phyloP scores from a whole-genome alignment of 1,140 invertebrate genomes.

The Samia ricini region DNA sequence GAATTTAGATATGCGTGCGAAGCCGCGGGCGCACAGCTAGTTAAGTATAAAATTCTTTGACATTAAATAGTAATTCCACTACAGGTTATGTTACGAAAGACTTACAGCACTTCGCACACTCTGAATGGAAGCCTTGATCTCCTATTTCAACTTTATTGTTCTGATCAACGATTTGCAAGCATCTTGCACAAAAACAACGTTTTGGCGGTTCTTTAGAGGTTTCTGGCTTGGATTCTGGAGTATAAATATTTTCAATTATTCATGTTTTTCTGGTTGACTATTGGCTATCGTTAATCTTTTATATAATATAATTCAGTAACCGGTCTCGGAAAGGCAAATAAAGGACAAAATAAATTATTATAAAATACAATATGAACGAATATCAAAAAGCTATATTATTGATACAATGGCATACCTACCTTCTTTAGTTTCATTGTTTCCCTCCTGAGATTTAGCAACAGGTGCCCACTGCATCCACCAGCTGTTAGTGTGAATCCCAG shows the following conservation, averaged over 20 bases:
- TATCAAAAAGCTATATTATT: too few relatives aligned
- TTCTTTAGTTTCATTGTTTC: constrained; percentile 3
- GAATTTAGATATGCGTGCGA: too few relatives aligned
- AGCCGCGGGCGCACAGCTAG: too few relatives aligned
- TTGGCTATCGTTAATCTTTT: too few relatives aligned
- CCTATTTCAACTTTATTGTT: constrained; percentile 43
- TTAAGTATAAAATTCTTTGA: too few relatives aligned
- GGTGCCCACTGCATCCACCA: constrained; percentile 68
- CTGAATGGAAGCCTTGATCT: constrained; percentile 51
- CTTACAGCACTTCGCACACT: constrained; percentile 65
- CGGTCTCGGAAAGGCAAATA: too few relatives aligned
- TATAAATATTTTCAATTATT: background rate
- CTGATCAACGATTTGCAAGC: constrained; percentile 48
- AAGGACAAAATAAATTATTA: too few relatives aligned
- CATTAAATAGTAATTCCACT: background rate
- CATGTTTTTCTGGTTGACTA: too few relatives aligned
- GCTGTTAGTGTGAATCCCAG: constrained; percentile 46
- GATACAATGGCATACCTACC: too few relatives aligned
- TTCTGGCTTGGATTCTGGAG: constrained; percentile 20
- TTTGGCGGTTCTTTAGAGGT: constrained; percentile 30
- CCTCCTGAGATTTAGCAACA: constrained; percentile 31
- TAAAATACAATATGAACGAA: too few relatives aligned
- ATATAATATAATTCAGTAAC: too few relatives aligned
- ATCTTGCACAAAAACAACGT: constrained; percentile 49
- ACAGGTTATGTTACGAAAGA: constrained; percentile 1